Evolutionary conservation across 1,140 invertebrate genomes (phyloP).

Genomic region (Listronotus oregonensis): DNA sequence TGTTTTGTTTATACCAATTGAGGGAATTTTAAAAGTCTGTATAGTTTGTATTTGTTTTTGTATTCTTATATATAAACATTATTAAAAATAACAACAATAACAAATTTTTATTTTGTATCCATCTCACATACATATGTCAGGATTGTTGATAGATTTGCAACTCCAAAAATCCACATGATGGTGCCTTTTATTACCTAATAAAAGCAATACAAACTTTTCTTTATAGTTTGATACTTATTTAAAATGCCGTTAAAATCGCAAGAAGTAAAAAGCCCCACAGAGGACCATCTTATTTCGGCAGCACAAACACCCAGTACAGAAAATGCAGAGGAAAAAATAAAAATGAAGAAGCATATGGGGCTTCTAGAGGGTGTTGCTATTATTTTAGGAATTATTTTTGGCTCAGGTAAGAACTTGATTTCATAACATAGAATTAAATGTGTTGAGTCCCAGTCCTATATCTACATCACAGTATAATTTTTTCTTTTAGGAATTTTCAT

Average conservation of each 20-base stretch:
- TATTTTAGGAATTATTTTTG: constrained; percentile 87
- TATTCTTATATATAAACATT: no score
- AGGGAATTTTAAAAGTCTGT: no score
- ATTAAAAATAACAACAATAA: no score
- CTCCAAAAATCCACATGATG: no score
- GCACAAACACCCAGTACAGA: constrained; percentile 4
- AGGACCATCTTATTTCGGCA: constrained; percentile 14
- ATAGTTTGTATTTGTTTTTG: no score
- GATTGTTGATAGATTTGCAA: no score
- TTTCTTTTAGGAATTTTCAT: constrained; percentile 79
- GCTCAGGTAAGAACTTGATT: constrained; percentile 67
- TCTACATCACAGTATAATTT: no score
- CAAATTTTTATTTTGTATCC: no score
- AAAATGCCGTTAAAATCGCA: constrained; percentile 9
- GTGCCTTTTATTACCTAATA: no score
- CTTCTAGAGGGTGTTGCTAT: constrained; percentile 85
- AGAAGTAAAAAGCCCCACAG: constrained; percentile 20
- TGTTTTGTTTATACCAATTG: background rate
- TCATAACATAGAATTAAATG: constrained; percentile 1
- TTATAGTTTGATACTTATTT: background rate
- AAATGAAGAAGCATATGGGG: constrained; percentile 80
- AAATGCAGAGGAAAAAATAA: constrained; percentile 60
- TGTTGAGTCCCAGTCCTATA: background rate
- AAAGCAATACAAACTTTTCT: no score
- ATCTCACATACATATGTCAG: no score